Conservation (phyloP, 1,140 invertebrate genomes). For the Lepidurus arcticus region DNA sequence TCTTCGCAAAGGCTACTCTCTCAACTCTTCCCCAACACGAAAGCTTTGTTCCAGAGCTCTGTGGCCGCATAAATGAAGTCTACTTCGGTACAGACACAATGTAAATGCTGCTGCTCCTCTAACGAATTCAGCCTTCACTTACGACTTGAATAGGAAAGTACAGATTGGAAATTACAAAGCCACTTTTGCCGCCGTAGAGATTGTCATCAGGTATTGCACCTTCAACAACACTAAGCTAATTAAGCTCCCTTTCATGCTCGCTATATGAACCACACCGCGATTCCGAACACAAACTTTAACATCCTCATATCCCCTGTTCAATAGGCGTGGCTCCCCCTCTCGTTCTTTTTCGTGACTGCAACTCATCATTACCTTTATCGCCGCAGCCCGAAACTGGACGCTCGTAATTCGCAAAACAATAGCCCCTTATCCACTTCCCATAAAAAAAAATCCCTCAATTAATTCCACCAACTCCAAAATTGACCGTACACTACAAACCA, state of each 20-base stretch:
- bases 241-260: slow-evolving; percentile 10
- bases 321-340: slow-evolving; percentile 2
- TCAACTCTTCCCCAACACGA: slow-evolving; percentile 10
- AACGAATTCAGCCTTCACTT: not conserved
- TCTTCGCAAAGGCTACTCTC: not conserved
- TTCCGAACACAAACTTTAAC: not conserved
- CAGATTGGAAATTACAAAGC: slow-evolving; percentile 4
- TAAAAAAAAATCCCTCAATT: not conserved
- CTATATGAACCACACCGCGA: not conserved
- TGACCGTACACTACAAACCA: not conserved
- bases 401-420: not conserved
- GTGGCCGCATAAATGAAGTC: slow-evolving; percentile 9
- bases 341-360: not conserved
- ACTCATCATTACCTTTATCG: slow-evolving; percentile 16
- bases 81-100: not conserved
- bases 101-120: not conserved
- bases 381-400: not conserved
- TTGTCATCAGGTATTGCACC: slow-evolving; percentile 13
- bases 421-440: not conserved
- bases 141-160: not conserved
- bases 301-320: not conserved
- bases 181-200: not conserved
- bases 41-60: slow-evolving; percentile 4
- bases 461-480: not conserved
- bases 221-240: slow-evolving; percentile 14